Evolutionary conservation across 2,113 vertebrate species (phyloP).

Genomic region (Tragelaphus buxtoni): DNA sequence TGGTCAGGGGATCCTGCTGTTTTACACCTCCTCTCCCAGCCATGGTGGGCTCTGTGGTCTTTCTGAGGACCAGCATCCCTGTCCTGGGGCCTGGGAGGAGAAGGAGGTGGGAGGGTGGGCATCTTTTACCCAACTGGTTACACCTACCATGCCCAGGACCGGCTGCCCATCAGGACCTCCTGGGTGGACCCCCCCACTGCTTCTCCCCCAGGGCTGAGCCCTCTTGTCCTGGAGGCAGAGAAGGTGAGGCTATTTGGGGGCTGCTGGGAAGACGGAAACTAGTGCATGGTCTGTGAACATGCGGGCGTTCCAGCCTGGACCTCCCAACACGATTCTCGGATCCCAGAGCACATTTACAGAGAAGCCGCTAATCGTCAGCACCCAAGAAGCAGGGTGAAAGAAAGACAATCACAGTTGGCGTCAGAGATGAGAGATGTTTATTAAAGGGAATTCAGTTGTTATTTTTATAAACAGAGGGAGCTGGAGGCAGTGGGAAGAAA

Average conservation of each 20-base stretch:
- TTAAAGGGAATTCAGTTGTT: not conserved
- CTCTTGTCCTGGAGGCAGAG: not conserved
- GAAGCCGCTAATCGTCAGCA: rapidly evolving
- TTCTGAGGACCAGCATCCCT: not conserved
- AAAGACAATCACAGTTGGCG: not conserved
- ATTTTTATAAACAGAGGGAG: not conserved
- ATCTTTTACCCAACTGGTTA: not conserved
- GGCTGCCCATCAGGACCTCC: not conserved
- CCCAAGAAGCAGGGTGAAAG: not conserved
- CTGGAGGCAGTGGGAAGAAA: not conserved
- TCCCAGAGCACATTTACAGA: not conserved
- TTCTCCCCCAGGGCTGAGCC: not conserved
- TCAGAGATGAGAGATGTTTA: not conserved
- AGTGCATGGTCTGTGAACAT: rapidly evolving
- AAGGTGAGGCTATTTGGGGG: too few species aligned
- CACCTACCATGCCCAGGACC: not conserved
- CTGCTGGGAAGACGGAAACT: not conserved
- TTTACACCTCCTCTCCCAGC: rapidly evolving
- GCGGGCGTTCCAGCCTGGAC: rapidly evolving
- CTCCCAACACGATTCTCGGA: rapidly evolving
- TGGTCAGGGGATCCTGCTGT: not conserved
- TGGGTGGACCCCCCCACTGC: rapidly evolving
- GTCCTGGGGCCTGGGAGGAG: too few species aligned
- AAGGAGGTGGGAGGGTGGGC: rapidly evolving
- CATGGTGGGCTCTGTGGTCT: not conserved